Percentiles rank a stretch among this genome's conserved stretches.
Conservation (phyloP, 2,113 vertebrate species). For the Amia ocellicauda region DNA sequence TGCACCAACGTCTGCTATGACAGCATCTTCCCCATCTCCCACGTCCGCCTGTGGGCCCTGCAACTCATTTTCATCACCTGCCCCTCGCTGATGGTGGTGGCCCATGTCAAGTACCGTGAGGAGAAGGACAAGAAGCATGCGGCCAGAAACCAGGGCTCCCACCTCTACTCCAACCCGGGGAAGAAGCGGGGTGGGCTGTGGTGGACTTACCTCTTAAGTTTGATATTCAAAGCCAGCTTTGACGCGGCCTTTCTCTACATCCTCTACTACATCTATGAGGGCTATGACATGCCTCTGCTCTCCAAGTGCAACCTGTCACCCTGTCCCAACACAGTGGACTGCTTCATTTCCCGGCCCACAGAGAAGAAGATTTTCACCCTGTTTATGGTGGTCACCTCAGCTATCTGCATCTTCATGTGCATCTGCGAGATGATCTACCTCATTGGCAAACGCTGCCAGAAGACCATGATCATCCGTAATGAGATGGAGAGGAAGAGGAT, state of each 20-base stretch:
- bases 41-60: slow-evolving; percentile 89
- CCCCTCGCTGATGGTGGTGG: slow-evolving; percentile 84
- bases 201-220: slow-evolving; percentile 90
- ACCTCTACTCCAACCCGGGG: slow-evolving; percentile 64
- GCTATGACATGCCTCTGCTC: slow-evolving; percentile 72
- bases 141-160: background rate
- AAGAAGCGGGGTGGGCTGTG: slow-evolving; percentile 87
- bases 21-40: slow-evolving; percentile 85
- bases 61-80: slow-evolving; percentile 95
- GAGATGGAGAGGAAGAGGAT: background rate
- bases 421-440: slow-evolving; percentile 81
- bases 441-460: slow-evolving; percentile 63
- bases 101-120: slow-evolving; percentile 83
- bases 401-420: slow-evolving; percentile 77
- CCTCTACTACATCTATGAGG: slow-evolving; percentile 71
- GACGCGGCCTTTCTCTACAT: slow-evolving; percentile 80
- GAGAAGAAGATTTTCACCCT: slow-evolving; percentile 93
- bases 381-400: slow-evolving; percentile 83
- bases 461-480: slow-evolving; percentile 30
- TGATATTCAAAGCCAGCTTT: slow-evolving; percentile 78
- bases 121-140: slow-evolving; percentile 65
- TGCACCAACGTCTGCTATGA: slow-evolving; percentile 87
- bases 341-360: slow-evolving; percentile 81
- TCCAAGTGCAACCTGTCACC: slow-evolving; percentile 74
- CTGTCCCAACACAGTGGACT: slow-evolving; percentile 86